Evolutionary conservation across 2,797 vertebrate species (phyloP).

Genomic region (Lepus oiostolus): DNA sequence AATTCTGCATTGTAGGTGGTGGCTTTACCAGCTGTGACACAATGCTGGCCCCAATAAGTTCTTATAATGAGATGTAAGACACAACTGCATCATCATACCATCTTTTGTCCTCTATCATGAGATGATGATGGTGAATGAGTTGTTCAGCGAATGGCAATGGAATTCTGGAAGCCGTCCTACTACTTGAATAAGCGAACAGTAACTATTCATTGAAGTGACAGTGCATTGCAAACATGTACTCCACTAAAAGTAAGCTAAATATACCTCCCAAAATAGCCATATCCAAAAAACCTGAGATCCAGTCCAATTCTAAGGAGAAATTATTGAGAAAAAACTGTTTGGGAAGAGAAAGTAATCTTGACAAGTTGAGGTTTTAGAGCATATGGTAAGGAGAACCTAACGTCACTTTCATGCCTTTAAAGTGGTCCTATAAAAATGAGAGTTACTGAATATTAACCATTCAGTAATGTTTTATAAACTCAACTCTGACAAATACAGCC

Average conservation of each 20-base stretch:
- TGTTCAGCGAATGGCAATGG: accelerated
- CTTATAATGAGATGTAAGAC: neutral
- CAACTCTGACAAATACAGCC: neutral
- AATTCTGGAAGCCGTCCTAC: neutral
- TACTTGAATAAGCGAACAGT: neutral
- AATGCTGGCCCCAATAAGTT: no score
- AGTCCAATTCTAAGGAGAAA: neutral
- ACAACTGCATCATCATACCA: neutral
- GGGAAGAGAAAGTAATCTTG: neutral
- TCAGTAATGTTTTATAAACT: neutral
- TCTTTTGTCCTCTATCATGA: neutral
- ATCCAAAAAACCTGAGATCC: neutral
- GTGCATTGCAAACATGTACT: neutral
- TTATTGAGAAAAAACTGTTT: neutral
- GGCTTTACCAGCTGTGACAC: no score
- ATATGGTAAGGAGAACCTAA: neutral
- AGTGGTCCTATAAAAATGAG: neutral
- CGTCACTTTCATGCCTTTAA: neutral
- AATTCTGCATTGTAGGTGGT: no score
- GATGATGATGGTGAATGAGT: neutral
- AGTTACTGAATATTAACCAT: neutral
- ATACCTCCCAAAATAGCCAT: neutral
- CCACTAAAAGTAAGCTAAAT: neutral
- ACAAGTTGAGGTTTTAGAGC: neutral
- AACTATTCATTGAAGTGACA: neutral